Conservation (phyloP, 1,140 invertebrate genomes). For the Pseudachorutes palmiensis region DNA sequence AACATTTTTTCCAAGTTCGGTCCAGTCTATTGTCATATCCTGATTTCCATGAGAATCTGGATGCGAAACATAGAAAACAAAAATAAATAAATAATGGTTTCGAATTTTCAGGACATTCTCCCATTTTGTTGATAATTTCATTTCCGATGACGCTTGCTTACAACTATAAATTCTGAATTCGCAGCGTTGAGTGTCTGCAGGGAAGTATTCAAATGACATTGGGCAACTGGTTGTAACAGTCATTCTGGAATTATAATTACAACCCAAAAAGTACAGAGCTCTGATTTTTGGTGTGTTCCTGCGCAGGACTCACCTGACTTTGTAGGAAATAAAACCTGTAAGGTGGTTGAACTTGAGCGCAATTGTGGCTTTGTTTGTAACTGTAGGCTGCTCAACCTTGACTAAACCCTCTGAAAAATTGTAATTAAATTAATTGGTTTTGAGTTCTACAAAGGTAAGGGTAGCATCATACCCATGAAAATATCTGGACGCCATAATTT, state of each 20-base stretch:
- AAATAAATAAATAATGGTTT: too few relatives aligned
- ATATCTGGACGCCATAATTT: slow-evolving; percentile 9
- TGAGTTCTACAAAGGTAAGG: neutral
- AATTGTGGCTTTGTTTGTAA: neutral
- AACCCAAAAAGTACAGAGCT: neutral
- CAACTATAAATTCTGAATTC: neutral
- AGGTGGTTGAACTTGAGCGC: neutral
- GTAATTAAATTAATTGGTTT: neutral
- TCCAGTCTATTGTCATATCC: neutral
- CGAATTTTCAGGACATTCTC: too few relatives aligned
- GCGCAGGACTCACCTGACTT: neutral
- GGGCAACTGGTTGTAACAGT: neutral
- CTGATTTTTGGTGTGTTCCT: neutral
- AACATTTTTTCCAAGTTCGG: neutral
- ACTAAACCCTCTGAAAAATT: slow-evolving; percentile 6
- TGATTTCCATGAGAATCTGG: neutral
- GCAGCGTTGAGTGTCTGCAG: slow-evolving; percentile 12
- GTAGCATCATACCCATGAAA: slow-evolving; percentile 4
- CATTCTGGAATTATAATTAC: slow-evolving; percentile 2
- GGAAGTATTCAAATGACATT: slow-evolving; percentile 8
- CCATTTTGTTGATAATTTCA: too few relatives aligned
- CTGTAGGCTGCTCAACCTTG: neutral
- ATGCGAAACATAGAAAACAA: slow-evolving; percentile 1
- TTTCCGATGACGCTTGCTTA: too few relatives aligned
- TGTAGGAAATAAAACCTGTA: neutral